Base-by-base conservation (phyloP, 1,140 invertebrate species). In the Camponotus vicinus region DNA sequence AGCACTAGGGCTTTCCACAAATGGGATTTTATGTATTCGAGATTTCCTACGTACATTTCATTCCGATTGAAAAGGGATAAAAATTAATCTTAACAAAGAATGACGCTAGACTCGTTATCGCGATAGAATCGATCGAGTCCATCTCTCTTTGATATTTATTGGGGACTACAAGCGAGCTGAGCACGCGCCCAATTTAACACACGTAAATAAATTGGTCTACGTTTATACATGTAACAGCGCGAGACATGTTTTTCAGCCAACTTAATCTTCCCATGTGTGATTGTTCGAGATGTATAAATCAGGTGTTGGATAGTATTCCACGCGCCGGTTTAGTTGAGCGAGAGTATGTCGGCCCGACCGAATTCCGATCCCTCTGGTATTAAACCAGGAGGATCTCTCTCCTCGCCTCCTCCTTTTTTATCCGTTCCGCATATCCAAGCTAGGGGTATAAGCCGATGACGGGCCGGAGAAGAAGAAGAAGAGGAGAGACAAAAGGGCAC, bases 371-470 rank as follows among this genome's bases (percentile, higher is more conserved):
- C 40, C 69, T n/a, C 55, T 18, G 69, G 69, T 73, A 83, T 83
- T 73, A 83, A 83, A 73, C 67, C 79, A 61, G 52, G 64, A 82
- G 45, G 15, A 52, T 52, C 49, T 71, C 71, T 61, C 49, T 71
- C 71, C 49, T 83, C 45, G 69, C 40, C 40, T 73, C 40, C 40
- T 75, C 34, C 45, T 73, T 52, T 83, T 83, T 83, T 61, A 75
- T 75, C 69, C 40, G 55, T 83, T 83, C 69, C 79, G 61, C 79
- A 75, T 73, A 83, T 83, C 79, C 69, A 55, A 37, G 52, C 79
- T 75, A 75, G 69, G 27, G 55, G 18, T 61, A 73, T 83, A 75
- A 83, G 79, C 79, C 37, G 79, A 86, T 85, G 83, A 88, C 42
- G 82, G 66, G 69, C 52, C 52, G 34, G 52, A 49, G 80, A 27